Evolutionary conservation across 2,797 vertebrate species (phyloP).

Genomic region (Hozukius guyotensis): DNA sequence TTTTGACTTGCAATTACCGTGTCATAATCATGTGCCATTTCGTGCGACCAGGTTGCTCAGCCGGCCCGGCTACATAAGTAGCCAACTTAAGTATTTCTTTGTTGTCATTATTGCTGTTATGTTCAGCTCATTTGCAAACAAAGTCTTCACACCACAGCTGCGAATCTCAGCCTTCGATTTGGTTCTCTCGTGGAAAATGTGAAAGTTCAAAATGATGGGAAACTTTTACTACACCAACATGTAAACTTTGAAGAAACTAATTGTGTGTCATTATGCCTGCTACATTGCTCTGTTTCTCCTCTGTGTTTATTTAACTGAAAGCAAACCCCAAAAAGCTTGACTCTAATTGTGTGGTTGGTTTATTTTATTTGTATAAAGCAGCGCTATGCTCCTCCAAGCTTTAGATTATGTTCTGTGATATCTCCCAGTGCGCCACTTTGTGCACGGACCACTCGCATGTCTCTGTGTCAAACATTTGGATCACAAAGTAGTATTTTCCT

Average conservation of each 20-base stretch:
- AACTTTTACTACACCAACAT: slow-evolving; percentile 77
- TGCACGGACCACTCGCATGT: slow-evolving; percentile 28
- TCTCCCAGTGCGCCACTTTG: slow-evolving; percentile 25
- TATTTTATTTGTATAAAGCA: slow-evolving; percentile 78
- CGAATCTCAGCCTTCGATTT: slow-evolving; percentile 28
- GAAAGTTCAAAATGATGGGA: slow-evolving; percentile 66
- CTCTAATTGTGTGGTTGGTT: slow-evolving; percentile 80
- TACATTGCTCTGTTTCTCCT: slow-evolving; percentile 70
- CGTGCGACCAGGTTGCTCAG: too few relatives aligned
- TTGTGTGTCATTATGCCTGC: slow-evolving; percentile 77
- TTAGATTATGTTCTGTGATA: slow-evolving; percentile 65
- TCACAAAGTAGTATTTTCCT: background rate
- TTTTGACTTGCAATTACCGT: too few relatives aligned
- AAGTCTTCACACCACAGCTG: slow-evolving; percentile 32
- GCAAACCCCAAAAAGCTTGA: slow-evolving; percentile 73
- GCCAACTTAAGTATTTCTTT: background rate
- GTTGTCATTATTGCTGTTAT: slow-evolving; percentile 4
- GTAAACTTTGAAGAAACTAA: slow-evolving; percentile 80
- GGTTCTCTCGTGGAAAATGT: slow-evolving; percentile 67
- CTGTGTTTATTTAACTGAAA: slow-evolving; percentile 80
- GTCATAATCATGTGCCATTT: too few relatives aligned
- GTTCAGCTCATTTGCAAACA: slow-evolving; percentile 48
- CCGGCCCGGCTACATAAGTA: too few relatives aligned
- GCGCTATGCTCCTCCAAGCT: slow-evolving; percentile 70
- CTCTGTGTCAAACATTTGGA: slow-evolving; percentile 43